Percentiles rank a stretch among this genome's conserved stretches.
These are phyloP conservation scores for Villa cingulata DNA, from an alignment of 2,888 invertebrate genomes.

Conservation along the genomic window DNA sequence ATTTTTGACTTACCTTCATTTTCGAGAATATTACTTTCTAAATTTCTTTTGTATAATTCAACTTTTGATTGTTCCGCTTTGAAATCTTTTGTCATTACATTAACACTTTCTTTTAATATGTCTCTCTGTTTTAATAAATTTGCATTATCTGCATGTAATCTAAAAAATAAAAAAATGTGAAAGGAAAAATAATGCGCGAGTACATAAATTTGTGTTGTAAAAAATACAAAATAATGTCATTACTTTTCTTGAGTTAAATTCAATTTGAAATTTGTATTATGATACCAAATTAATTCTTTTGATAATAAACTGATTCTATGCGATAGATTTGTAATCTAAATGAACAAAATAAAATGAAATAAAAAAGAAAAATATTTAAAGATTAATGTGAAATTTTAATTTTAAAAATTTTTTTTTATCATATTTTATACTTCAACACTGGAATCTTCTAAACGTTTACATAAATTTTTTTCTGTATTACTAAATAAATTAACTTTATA, in stretches of 20 bases:
- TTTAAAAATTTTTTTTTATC: not conserved
- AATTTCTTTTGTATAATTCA: conserved; percentile 16
- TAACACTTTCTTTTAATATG: conserved; percentile 25
- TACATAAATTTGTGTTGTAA: not conserved
- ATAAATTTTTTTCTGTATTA: conserved; percentile 21
- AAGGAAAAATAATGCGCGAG: not conserved
- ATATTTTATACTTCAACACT: conserved; percentile 19
- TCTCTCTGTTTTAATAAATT: conserved; percentile 28
- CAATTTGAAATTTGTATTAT: conserved; percentile 30
- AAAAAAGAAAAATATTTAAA: not conserved
- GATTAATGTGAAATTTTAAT: too few relatives aligned
- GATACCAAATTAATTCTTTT: conserved; percentile 28
- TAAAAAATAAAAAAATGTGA: conserved; percentile 9
- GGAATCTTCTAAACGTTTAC: conserved; percentile 27
- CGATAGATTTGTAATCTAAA: conserved; percentile 24
- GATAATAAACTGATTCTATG: conserved; percentile 29
- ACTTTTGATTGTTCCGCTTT: conserved; percentile 19
- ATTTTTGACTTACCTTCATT: conserved; percentile 19
- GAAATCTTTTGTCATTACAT: conserved; percentile 27
- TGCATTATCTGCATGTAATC: conserved; percentile 28
- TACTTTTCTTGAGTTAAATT: conserved; percentile 31
- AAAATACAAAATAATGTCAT: conserved; percentile 4
- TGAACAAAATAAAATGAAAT: conserved; percentile 3
- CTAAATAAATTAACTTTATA: conserved; percentile 30
- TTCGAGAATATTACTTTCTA: conserved; percentile 27